These are phyloP conservation scores for Pocota personata DNA, from an alignment of 2,888 invertebrate genomes.

Conservation along the genomic window DNA sequence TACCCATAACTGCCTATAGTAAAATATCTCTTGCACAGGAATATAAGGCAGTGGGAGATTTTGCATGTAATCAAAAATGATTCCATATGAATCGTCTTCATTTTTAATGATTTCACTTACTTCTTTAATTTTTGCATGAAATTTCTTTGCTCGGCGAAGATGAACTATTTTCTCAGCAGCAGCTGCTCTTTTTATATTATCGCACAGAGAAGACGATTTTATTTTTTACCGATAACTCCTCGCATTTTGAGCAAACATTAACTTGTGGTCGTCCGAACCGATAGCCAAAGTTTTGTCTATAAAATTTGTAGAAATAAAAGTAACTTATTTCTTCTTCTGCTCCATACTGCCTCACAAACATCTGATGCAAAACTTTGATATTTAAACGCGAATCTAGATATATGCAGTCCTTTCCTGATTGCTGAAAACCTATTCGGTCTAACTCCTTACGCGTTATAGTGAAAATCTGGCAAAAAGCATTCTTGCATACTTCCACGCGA, in stretches of 20 bases:
- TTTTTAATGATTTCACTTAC: too few species aligned
- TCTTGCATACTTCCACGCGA: constrained; percentile 10
- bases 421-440: neutral
- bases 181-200: constrained; percentile 21
- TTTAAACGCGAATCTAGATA: neutral
- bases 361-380: constrained; percentile 11
- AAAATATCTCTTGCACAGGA: constrained; percentile 31
- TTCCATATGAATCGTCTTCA: constrained; percentile 3
- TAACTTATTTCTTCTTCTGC: neutral
- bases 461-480: constrained; percentile 7
- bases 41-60: constrained; percentile 31
- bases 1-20: constrained; percentile 4
- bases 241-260: constrained; percentile 18
- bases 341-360: too few species aligned
- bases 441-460: constrained; percentile 9
- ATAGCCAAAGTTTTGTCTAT: too few species aligned
- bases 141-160: constrained; percentile 14
- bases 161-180: constrained; percentile 1
- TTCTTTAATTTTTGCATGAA: too few species aligned
- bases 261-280: neutral
- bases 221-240: too few species aligned
- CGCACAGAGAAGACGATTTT: constrained; percentile 11
- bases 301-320: too few species aligned
- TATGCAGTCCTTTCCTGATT: neutral
- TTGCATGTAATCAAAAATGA: constrained; percentile 6